phyloP scores from a whole-genome alignment of 1,140 invertebrate species.

The Neoseiulus cucumeris region DNA sequence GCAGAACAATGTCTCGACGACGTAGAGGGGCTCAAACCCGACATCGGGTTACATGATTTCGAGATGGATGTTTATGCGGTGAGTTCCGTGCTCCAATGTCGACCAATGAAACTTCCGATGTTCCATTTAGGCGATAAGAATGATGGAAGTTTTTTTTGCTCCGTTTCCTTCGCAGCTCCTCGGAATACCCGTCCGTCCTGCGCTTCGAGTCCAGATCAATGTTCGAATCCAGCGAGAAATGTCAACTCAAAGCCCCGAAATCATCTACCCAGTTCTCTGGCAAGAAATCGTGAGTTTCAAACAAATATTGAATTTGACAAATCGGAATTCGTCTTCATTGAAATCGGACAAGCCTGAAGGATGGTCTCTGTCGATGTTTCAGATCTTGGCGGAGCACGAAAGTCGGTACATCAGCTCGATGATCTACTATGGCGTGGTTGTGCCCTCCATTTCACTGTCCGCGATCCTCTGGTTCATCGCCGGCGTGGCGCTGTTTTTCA shows the following conservation, averaged over 20 bases:
- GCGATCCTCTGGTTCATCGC: no score
- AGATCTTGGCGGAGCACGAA: background rate
- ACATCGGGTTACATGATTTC: background rate
- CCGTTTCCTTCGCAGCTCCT: background rate
- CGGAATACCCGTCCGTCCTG: background rate
- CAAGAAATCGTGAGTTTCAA: slow-evolving; percentile 4
- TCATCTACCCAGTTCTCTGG: background rate
- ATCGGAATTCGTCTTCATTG: no score
- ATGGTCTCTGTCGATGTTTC: no score
- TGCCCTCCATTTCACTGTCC: background rate
- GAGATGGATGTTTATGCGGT: background rate
- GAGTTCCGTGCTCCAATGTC: no score
- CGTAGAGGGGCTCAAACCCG: background rate
- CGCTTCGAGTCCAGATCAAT: background rate
- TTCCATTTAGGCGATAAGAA: no score
- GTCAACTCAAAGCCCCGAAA: background rate
- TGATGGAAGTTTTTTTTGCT: background rate
- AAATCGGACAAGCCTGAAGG: no score
- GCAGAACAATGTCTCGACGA: background rate
- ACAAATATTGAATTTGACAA: no score
- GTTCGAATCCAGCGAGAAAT: background rate
- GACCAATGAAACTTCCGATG: no score
- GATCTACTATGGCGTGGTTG: background rate
- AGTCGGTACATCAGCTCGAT: background rate
- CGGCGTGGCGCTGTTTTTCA: no score